Evolutionary conservation across 2,797 vertebrate genomes (phyloP), one percentile per base, ranked within the genome.

Genomic region (Megalops cyprinoides): DNA sequence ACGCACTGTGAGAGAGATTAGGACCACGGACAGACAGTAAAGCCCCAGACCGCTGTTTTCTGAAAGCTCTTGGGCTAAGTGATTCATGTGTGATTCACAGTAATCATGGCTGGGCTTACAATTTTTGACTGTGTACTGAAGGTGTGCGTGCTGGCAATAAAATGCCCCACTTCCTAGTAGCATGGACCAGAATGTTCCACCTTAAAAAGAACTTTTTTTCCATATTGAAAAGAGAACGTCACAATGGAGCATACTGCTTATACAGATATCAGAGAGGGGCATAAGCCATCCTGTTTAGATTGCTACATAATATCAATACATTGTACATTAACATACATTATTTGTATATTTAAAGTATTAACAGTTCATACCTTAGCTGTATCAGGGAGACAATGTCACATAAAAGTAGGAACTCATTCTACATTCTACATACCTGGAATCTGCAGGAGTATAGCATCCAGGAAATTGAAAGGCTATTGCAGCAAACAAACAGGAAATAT

Each of bases 61-160:
- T 75, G 81, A 79, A 75, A 82, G 56, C 81, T 71, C 44, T 28
- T n/a, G 12, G 65, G 25, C 37, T 53, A 6, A 44, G 49, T 48
- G 81, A 82, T 69, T 79, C 81, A 48, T 67, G 56, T 53, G 56
- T 75, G 56, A 75, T 62, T 75, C 71, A 69, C 46, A 62, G 34
- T 48, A 78, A 46, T 44, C 12, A 39, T 18, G 60, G 28, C 34
- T 78, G 0, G 44, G 9, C 4, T 58, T 42, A 69, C 56, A 44
- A 37, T 53, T 67, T 62, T 0, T 65, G 28, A 69, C 28, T 53
- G 78, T 56, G 55, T 74, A 42, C 74, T 34, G 42, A n/a, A 34
- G 51, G 46, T 31, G 44, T 69, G 34, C 28, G 49, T 20, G 18
- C 39, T 44, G 51, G 25, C 25, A 37, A 77, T 25, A 74, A 46